Percentiles rank a stretch among this genome's conserved stretches.
Conservation (phyloP, 2,888 invertebrate genomes). For the Saturnia pavonia region DNA sequence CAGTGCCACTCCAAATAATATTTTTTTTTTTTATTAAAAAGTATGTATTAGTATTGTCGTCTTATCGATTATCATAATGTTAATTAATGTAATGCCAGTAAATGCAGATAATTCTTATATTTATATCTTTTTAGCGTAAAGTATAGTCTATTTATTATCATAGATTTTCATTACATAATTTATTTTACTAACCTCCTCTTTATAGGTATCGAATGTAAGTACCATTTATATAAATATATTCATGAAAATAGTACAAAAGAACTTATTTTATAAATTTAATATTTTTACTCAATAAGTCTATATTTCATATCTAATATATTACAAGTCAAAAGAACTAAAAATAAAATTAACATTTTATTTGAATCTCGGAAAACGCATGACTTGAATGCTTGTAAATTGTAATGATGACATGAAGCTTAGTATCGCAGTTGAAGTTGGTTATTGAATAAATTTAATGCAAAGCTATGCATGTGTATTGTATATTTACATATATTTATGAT, state of each 20-base stretch:
- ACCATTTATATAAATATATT: background rate
- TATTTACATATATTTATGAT: background rate
- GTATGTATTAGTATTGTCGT: background rate
- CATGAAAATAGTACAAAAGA: background rate
- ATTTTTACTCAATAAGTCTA: background rate
- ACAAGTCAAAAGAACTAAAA: background rate
- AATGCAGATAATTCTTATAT: background rate
- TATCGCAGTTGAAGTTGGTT: background rate
- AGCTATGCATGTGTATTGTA: background rate
- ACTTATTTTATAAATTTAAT: background rate
- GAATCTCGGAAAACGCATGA: background rate
- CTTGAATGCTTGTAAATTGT: background rate
- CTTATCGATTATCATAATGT: background rate
- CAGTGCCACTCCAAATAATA: background rate
- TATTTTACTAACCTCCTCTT: background rate
- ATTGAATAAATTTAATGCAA: background rate
- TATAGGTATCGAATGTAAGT: conserved; percentile 1
- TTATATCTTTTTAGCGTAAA: background rate
- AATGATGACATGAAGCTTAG: background rate
- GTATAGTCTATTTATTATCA: background rate
- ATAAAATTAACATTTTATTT: background rate
- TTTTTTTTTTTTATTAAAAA: background rate
- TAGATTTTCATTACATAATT: background rate
- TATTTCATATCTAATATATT: background rate
- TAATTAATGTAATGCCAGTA: background rate